Evolutionary conservation across 2,113 vertebrate genomes (phyloP).

Genomic region (Columbina picui): DNA sequence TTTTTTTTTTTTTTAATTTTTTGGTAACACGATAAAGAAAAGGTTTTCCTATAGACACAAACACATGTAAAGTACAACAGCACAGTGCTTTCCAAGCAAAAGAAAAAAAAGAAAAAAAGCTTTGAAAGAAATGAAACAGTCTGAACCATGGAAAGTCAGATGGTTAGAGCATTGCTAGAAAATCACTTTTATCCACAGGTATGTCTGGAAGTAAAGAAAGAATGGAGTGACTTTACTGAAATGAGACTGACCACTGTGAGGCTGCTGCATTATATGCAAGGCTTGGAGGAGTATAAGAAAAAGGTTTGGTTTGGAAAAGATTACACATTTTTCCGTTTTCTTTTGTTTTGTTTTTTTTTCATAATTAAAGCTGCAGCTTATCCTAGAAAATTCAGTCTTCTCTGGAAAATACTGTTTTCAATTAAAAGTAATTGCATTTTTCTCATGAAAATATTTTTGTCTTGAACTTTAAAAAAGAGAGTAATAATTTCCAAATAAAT

Average conservation of each 20-base stretch:
- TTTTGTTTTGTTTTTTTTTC: not conserved
- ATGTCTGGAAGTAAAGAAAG: slow-evolving; percentile 81
- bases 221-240: slow-evolving; percentile 78
- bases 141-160: slow-evolving; percentile 79
- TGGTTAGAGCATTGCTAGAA: slow-evolving; percentile 78
- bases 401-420: slow-evolving; percentile 42
- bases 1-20: not conserved
- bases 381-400: slow-evolving; percentile 76
- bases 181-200: slow-evolving; percentile 77
- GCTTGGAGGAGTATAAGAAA: slow-evolving; percentile 78
- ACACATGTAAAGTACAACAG: slow-evolving; percentile 84
- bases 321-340: slow-evolving; percentile 5
- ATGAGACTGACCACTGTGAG: slow-evolving; percentile 87
- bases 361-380: slow-evolving; percentile 82
- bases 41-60: slow-evolving; percentile 76
- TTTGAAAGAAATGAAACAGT: slow-evolving; percentile 78
- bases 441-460: slow-evolving; percentile 20
- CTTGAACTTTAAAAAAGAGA: slow-evolving; percentile 15
- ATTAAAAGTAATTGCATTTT: slow-evolving; percentile 47
- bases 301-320: slow-evolving; percentile 29
- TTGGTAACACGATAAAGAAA: slow-evolving; percentile 49
- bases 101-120: slow-evolving; percentile 34
- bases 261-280: slow-evolving; percentile 87
- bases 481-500: slow-evolving; percentile 43
- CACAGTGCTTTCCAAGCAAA: slow-evolving; percentile 80